Conservation (phyloP, 2,113 vertebrate genomes). For the Grallaria varia region DNA sequence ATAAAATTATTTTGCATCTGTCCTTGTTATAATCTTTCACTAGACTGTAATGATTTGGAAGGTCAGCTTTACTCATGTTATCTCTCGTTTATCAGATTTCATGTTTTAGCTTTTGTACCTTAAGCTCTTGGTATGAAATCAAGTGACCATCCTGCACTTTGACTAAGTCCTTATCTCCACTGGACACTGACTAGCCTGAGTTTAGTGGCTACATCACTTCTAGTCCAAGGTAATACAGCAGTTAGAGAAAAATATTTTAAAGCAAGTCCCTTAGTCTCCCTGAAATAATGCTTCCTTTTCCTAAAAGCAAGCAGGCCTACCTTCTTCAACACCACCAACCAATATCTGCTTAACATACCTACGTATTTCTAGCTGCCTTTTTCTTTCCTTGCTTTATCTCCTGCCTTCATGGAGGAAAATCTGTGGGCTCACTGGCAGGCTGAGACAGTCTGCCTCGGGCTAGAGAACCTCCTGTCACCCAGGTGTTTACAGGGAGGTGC, state of each 20-base stretch:
- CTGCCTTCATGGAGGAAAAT: not conserved
- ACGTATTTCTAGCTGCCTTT: not conserved
- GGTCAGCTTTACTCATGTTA: not conserved
- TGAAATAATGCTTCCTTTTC: not conserved
- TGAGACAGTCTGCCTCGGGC: not conserved
- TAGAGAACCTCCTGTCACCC: not conserved
- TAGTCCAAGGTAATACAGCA: not conserved
- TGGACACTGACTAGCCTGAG: not conserved
- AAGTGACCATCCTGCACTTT: not conserved
- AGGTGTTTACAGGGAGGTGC: not conserved
- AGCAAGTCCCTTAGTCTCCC: not conserved
- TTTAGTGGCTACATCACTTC: not conserved
- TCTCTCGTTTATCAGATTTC: not conserved
- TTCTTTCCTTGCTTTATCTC: not conserved
- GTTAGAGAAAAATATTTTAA: not conserved
- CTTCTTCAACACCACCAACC: not conserved
- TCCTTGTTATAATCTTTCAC: not conserved
- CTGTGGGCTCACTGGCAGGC: not conserved
- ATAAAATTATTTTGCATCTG: not conserved
- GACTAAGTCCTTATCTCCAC: not conserved
- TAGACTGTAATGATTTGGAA: not conserved
- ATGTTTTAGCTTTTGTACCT: not conserved
- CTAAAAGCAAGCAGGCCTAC: not conserved
- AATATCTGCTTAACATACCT: not conserved
- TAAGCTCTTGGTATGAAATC: not conserved